Evolutionary conservation across 2,113 vertebrate genomes (phyloP).

Genomic region (Tinamus guttatus): DNA sequence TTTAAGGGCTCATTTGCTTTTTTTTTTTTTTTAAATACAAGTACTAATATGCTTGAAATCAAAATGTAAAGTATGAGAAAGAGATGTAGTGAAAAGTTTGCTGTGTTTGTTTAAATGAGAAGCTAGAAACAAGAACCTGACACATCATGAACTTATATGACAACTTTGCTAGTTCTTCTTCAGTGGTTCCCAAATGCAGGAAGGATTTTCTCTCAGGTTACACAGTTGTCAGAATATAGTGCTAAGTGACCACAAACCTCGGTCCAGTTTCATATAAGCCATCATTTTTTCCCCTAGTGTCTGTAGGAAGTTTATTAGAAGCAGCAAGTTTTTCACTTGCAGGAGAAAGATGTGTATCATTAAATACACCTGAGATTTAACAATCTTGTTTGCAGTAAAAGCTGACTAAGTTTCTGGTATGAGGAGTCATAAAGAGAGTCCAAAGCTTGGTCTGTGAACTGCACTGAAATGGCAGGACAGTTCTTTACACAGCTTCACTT

Average conservation of each 20-base stretch:
- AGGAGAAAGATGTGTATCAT: constrained; percentile 34
- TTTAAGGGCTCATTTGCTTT: constrained; percentile 20
- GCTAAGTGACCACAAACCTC: not conserved
- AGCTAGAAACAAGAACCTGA: not conserved
- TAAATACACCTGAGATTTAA: constrained; percentile 75
- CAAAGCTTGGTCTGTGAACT: constrained; percentile 54
- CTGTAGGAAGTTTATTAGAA: not conserved
- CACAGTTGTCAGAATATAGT: not conserved
- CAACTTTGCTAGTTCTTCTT: constrained; percentile 24
- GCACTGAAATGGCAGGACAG: constrained; percentile 3
- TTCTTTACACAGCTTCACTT: constrained; percentile 26
- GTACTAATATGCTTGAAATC: constrained; percentile 20
- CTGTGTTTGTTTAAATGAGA: constrained; percentile 2
- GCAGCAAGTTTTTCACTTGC: constrained; percentile 17
- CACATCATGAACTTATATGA: not conserved
- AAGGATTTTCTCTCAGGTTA: not conserved
- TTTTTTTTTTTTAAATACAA: constrained; percentile 3
- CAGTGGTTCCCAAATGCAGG: constrained; percentile 51
- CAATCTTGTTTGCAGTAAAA: constrained; percentile 49
- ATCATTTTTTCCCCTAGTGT: not conserved
- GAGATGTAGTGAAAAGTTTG: constrained; percentile 29
- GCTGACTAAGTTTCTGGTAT: not conserved
- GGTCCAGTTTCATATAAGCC: not conserved
- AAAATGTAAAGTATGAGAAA: constrained; percentile 12
- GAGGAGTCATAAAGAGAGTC: constrained; percentile 9